A percentile compares a stretch with the other conserved stretches of the same genome.
Evolutionary conservation across 2,888 invertebrate species (phyloP).

Genomic region (Bombylius major): DNA sequence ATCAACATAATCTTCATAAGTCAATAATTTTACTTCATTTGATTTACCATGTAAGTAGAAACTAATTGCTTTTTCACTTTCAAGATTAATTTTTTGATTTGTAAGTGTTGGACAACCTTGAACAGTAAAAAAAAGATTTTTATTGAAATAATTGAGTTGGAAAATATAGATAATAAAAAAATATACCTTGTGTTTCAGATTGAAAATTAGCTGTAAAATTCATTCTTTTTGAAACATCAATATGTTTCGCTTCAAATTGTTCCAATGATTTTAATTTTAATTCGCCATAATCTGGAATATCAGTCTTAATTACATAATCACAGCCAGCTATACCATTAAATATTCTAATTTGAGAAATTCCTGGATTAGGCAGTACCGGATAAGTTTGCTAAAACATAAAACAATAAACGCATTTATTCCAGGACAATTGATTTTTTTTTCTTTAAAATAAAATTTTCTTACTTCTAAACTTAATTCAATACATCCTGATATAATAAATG

Average conservation of each 20-base stretch:
- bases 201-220: not conserved
- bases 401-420: no score
- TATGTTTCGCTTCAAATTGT: slow-evolving; percentile 21
- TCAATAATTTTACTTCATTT: not conserved
- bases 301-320: slow-evolving; percentile 21
- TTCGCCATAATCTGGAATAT: slow-evolving; percentile 11
- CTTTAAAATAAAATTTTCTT: slow-evolving; percentile 13
- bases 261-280: slow-evolving; percentile 18
- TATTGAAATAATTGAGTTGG: not conserved
- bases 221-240: slow-evolving; percentile 13
- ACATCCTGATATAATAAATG: slow-evolving; percentile 82
- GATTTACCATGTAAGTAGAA: slow-evolving; percentile 20
- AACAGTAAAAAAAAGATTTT: not conserved
- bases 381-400: slow-evolving; percentile 47
- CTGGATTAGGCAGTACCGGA: slow-evolving; percentile 45
- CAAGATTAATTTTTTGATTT: not conserved
- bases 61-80: slow-evolving; percentile 20
- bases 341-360: slow-evolving; percentile 52
- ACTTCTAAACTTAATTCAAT: slow-evolving; percentile 68
- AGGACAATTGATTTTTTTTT: no score
- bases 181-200: not conserved
- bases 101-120: slow-evolving; percentile 8
- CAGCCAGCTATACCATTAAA: slow-evolving; percentile 52
- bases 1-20: slow-evolving; percentile 22
- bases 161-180: not conserved